These are phyloP conservation scores for Alethe diademata DNA, from an alignment of 2,113 vertebrate species.

Conservation along the genomic window DNA sequence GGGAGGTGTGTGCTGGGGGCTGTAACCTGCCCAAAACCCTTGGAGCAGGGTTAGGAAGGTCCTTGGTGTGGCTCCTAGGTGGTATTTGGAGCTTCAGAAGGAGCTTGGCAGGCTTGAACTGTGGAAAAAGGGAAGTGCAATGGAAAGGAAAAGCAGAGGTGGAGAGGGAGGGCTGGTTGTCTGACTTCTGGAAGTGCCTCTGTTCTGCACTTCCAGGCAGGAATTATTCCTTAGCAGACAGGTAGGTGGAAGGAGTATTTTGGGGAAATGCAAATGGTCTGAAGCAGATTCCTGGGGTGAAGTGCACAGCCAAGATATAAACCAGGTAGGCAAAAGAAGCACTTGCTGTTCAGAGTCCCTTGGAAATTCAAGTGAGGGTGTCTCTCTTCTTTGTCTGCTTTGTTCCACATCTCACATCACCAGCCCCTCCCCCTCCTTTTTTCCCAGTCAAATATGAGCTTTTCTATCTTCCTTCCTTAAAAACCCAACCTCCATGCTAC, in stretches of 20 bases:
- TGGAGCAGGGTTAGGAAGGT: neutral
- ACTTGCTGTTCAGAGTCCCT: neutral
- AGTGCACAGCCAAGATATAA: neutral
- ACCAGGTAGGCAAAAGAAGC: neutral
- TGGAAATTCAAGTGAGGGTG: neutral
- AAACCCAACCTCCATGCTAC: neutral
- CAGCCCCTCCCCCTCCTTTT: rapidly evolving
- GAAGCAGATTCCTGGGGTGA: neutral
- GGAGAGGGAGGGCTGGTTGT: neutral
- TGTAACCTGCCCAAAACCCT: neutral
- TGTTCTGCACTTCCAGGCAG: neutral
- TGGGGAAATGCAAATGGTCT: neutral
- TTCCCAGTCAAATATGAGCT: neutral
- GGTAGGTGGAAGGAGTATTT: neutral
- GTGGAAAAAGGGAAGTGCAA: neutral
- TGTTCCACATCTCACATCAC: neutral
- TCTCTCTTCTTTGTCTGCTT: neutral
- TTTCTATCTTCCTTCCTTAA: neutral
- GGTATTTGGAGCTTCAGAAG: neutral
- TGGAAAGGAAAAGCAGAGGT: neutral
- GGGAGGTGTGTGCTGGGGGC: neutral
- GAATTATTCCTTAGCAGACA: neutral
- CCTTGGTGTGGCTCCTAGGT: neutral
- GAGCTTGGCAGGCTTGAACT: neutral
- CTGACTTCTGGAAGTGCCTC: neutral